Evolutionary conservation across 2,797 vertebrate genomes (phyloP).

Genomic region (Acestrorhynchus altus): DNA sequence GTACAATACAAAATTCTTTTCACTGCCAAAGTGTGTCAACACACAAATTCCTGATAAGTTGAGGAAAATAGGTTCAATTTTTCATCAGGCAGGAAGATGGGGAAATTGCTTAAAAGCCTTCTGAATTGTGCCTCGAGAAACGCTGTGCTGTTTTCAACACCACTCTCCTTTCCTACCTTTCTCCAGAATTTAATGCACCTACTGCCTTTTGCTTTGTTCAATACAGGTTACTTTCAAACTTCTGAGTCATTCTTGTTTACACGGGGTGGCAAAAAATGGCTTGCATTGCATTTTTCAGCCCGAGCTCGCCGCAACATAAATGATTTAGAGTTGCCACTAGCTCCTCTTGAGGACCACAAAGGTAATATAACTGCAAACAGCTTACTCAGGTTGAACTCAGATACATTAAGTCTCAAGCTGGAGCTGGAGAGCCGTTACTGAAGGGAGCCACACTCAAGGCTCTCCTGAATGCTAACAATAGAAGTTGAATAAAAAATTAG

Average conservation of each 20-base stretch:
- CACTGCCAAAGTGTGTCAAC: not conserved
- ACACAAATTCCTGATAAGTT: not conserved
- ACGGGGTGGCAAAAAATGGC: constrained; percentile 9
- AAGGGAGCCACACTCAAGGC: not conserved
- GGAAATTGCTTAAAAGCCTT: constrained; percentile 38
- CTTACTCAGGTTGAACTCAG: constrained; percentile 1
- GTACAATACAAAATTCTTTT: not conserved
- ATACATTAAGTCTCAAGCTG: constrained; percentile 1
- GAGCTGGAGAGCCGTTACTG: not conserved
- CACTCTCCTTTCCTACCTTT: constrained; percentile 17
- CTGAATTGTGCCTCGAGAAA: constrained; percentile 11
- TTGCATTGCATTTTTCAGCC: constrained; percentile 30
- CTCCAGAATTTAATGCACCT: constrained; percentile 34
- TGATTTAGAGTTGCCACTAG: constrained; percentile 33
- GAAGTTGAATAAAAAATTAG: not conserved
- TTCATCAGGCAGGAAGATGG: constrained; percentile 19
- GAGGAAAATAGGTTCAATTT: constrained; percentile 14
- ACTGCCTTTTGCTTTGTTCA: constrained; percentile 26
- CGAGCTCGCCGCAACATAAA: constrained; percentile 27
- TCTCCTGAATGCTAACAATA: not conserved
- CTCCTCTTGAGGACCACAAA: constrained; percentile 20
- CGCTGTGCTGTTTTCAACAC: constrained; percentile 13
- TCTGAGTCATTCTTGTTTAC: constrained; percentile 43
- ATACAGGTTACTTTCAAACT: constrained; percentile 20
- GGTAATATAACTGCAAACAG: constrained; percentile 13